Percentiles rank a stretch among this genome's conserved stretches.
Evolutionary conservation across 2,113 vertebrate species (phyloP).

Genomic region (Hyperopisus bebe): DNA sequence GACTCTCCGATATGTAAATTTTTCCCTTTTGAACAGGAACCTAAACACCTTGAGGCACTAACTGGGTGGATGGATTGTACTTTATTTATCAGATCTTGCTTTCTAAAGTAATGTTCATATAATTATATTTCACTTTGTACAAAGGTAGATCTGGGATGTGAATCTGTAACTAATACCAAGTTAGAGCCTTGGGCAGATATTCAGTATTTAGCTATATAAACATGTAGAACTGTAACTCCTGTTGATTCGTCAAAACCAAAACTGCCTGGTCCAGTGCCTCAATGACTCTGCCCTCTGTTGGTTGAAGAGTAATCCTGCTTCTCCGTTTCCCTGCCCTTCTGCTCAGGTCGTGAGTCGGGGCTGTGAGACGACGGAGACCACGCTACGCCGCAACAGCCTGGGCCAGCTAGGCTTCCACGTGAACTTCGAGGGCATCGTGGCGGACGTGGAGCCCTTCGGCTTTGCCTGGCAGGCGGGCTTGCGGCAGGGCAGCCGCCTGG

Average conservation of each 20-base stretch:
- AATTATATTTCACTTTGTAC: background rate
- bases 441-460: constrained; percentile 91
- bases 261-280: background rate
- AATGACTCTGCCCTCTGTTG: background rate
- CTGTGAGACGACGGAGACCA: constrained; percentile 90
- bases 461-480: constrained; percentile 95
- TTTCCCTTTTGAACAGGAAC: background rate
- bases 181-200: background rate
- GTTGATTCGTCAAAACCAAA: background rate
- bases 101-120: background rate
- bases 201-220: background rate
- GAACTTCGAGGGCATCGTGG: constrained; percentile 95
- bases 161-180: background rate
- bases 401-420: constrained; percentile 95
- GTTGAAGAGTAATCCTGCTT: background rate
- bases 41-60: background rate
- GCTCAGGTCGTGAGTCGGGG: constrained; percentile 82
- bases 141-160: background rate
- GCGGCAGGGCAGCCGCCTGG: constrained; percentile 87
- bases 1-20: background rate
- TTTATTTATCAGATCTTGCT: background rate
- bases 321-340: background rate
- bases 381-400: constrained; percentile 79
- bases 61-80: background rate
- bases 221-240: background rate